Evolutionary conservation across 2,888 invertebrate genomes (phyloP), one percentile per base, ranked within the genome.

Genomic region (Scaptomyza polygonia): DNA sequence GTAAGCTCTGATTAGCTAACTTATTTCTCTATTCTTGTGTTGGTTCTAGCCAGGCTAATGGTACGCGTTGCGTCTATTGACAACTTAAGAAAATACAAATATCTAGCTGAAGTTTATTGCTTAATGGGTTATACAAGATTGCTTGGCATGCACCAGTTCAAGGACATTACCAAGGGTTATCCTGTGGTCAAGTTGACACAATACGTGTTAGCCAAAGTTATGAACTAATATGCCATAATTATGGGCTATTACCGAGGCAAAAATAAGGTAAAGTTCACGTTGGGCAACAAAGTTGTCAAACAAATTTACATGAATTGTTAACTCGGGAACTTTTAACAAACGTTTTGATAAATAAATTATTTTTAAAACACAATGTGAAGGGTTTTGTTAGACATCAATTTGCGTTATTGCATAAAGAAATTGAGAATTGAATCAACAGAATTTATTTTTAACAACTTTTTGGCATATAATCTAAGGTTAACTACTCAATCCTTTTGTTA

Each of bases 31-130:
- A 39, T 39, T 56, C 39, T 16, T 16, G 16, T 29, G 11, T 6
- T 25, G 3, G 25, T 25, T 18, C 11, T 48, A 21, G 16, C 14
- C 30, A 7, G 67, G 75, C 75, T 69, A 86, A 81, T 81, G 68
- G 77, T 76, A 21, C 25, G 55, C 25, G 55, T 21, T 39, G 44
- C 9, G 51, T 29, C 49, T 25, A 39, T 47, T 34, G 66, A 48
- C 59, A 48, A 42, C 78, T 72, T 78, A 67, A 82, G 87, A 82
- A 82, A 81, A 84, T 40, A 86, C 34, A 77, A 68, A 66, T 69
- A 49, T 52, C 45, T 45, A 51, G 49, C 67, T 84, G 68, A 83
- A 83, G 70, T 68, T 42, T 47, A 32, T 61, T 61, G 32, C 47
- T 9, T 64, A 56, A 39, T 44, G 18, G 36, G 8, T 29, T 44